phyloP scores from a whole-genome alignment of 64 coral and sea anemone genomes.

The Porites australiensis region DNA sequence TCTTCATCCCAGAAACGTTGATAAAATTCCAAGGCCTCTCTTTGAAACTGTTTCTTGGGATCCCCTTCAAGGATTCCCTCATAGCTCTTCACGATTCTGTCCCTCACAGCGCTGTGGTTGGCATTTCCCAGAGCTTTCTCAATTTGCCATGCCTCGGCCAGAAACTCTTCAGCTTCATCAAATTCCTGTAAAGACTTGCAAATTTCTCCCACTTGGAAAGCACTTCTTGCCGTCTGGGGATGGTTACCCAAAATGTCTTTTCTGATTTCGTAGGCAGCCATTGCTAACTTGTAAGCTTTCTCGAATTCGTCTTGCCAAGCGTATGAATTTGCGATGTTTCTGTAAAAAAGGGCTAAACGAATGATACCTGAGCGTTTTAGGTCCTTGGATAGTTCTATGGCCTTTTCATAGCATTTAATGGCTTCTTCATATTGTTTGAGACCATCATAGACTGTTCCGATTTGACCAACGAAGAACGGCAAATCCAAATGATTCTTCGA shows the following conservation, averaged over 20 bases:
- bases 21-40: constrained; percentile 15
- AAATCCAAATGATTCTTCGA: constrained; percentile 34
- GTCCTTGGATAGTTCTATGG: constrained; percentile 43
- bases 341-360: constrained; percentile 17
- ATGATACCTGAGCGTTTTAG: constrained; percentile 38
- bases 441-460: constrained; percentile 51
- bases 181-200: not conserved
- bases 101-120: constrained; percentile 4
- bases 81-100: not conserved
- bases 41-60: not conserved
- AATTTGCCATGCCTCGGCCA: constrained; percentile 35
- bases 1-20: not conserved
- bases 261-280: constrained; percentile 20
- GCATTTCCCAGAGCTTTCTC: constrained; percentile 21
- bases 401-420: constrained; percentile 51
- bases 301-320: constrained; percentile 34
- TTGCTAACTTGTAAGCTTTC: constrained; percentile 11
- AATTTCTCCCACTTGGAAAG: constrained; percentile 29
- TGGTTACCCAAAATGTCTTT: constrained; percentile 45
- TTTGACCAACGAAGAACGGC: constrained; percentile 48
- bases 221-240: constrained; percentile 23
- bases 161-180: constrained; percentile 39
- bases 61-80: not conserved
- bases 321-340: constrained; percentile 56
- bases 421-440: not conserved